Evolutionary conservation across 2,113 vertebrate species (phyloP).

Genomic region (Callorhinus ursinus): DNA sequence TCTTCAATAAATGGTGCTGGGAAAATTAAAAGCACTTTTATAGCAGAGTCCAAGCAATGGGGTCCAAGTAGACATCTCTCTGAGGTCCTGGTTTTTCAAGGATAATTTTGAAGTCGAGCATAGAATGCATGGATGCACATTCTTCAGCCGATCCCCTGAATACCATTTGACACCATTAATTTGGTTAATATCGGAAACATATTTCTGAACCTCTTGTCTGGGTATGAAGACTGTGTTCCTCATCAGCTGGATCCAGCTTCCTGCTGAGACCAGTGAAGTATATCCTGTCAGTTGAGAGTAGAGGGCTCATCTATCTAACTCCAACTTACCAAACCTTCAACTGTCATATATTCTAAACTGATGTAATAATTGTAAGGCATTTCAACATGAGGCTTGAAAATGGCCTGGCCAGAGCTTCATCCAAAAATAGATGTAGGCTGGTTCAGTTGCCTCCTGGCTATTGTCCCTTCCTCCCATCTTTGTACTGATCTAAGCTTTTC

Average conservation of each 20-base stretch:
- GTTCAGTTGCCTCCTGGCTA: fast-evolving
- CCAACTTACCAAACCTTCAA: not conserved
- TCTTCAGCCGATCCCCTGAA: not conserved
- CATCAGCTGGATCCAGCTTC: not conserved
- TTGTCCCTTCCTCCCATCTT: not conserved
- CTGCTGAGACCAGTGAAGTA: not conserved
- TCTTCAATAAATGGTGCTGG: too few relatives aligned
- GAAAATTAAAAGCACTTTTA: not conserved
- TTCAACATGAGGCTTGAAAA: not conserved
- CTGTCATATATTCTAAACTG: not conserved
- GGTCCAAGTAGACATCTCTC: not conserved
- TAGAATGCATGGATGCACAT: not conserved
- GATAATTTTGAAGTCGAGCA: not conserved
- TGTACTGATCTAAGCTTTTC: not conserved
- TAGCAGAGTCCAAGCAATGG: not conserved
- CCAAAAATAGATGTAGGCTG: not conserved
- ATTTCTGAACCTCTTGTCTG: not conserved
- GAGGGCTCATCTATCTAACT: not conserved
- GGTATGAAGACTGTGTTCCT: not conserved
- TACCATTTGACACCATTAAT: not conserved
- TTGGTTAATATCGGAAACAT: not conserved
- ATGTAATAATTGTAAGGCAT: not conserved
- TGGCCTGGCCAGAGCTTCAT: not conserved
- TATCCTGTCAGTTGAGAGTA: too few relatives aligned
- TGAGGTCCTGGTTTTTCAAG: not conserved